Conservation (phyloP, 2,797 vertebrate genomes). For the Pseudotriccus pelzelni region DNA sequence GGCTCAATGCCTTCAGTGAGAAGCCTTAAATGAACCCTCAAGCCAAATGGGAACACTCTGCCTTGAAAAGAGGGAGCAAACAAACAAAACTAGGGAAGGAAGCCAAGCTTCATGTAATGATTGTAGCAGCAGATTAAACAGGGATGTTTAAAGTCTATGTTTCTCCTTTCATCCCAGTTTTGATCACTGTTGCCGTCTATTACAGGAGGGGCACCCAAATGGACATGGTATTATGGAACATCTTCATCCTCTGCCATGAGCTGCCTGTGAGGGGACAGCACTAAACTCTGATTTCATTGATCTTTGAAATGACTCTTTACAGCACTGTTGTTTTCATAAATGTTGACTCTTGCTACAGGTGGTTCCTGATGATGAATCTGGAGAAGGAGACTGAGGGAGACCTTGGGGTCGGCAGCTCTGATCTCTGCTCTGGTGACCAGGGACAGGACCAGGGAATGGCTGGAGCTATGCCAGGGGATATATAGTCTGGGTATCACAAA, state of each 20-base stretch:
- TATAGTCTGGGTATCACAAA: rapidly evolving
- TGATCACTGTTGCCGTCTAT: too few relatives aligned
- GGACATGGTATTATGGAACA: rapidly evolving
- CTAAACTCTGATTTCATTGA: not conserved
- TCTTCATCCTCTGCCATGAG: not conserved
- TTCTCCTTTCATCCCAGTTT: not conserved
- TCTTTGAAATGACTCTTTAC: not conserved
- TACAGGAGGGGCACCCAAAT: rapidly evolving
- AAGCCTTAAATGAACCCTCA: not conserved
- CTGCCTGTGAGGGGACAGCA: not conserved
- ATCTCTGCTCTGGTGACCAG: not conserved
- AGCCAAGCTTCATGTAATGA: not conserved
- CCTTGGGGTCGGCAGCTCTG: not conserved
- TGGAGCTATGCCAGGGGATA: not conserved
- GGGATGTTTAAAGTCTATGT: rapidly evolving
- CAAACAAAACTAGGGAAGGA: not conserved
- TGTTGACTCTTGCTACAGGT: not conserved
- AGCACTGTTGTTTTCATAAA: not conserved
- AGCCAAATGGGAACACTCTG: not conserved
- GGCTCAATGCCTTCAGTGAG: not conserved
- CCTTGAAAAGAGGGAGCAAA: not conserved
- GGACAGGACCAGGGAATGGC: rapidly evolving
- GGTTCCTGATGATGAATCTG: not conserved
- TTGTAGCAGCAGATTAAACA: not conserved
- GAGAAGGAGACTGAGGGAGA: not conserved